A percentile compares a stretch with the other conserved stretches of the same genome.
These are phyloP conservation scores for Nibea coibor DNA, from an alignment of 2,113 vertebrate genomes.

Conservation along the genomic window DNA sequence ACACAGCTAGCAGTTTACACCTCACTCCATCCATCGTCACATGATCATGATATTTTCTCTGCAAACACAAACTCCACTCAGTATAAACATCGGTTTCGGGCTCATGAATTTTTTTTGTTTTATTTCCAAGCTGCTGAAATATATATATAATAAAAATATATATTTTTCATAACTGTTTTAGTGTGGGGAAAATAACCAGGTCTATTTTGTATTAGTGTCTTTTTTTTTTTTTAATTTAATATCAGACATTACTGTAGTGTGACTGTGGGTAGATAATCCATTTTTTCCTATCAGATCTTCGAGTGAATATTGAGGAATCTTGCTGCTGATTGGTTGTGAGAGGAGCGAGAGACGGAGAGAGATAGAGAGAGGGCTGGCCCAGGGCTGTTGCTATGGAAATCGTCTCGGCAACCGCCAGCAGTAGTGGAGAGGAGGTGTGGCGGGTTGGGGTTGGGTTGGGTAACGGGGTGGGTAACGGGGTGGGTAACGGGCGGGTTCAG, in stretches of 20 bases:
- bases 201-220: constrained; percentile 90
- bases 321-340: constrained; percentile 84
- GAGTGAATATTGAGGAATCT: constrained; percentile 86
- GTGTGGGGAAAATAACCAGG: constrained; percentile 88
- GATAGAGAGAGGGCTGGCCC: constrained; percentile 83
- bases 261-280: constrained; percentile 89
- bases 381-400: constrained; percentile 85
- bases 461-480: constrained; percentile 13
- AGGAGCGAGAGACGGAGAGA: constrained; percentile 74
- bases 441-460: background rate
- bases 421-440: constrained; percentile 70
- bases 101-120: constrained; percentile 79
- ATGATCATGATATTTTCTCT: constrained; percentile 58
- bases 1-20: constrained; percentile 86
- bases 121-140: constrained; percentile 92
- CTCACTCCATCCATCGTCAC: constrained; percentile 67
- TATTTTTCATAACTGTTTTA: constrained; percentile 88
- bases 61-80: constrained; percentile 81
- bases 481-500: constrained; percentile 10
- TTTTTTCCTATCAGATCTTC: constrained; percentile 58
- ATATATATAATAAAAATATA: constrained; percentile 79
- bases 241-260: constrained; percentile 97
- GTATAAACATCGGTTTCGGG: constrained; percentile 86
- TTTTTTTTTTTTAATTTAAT: constrained; percentile 87
- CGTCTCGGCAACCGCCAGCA: constrained; percentile 92